phyloP scores from a whole-genome alignment of 2,113 vertebrate species.

The Oryzias melastigma region DNA sequence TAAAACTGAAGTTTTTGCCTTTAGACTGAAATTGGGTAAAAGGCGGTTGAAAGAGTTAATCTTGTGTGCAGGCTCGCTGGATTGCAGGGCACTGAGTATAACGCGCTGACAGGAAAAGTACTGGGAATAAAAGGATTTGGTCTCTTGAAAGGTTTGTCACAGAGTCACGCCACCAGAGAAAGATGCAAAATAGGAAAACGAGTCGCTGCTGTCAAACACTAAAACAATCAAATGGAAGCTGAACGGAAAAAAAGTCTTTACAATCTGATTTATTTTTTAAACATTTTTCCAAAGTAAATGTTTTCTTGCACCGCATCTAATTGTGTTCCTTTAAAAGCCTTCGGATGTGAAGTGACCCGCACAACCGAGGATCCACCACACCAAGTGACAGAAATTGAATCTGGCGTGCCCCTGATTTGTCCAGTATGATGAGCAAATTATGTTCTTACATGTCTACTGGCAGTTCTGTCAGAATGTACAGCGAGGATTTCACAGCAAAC shows the following conservation, averaged over 20 bases:
- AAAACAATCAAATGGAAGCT: conserved; percentile 13
- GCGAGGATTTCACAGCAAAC: conserved; percentile 53
- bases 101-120: conserved; percentile 52
- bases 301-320: conserved; percentile 23
- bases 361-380: conserved; percentile 50
- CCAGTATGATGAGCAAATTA: conserved; percentile 72
- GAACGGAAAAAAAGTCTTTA: conserved; percentile 24
- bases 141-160: conserved; percentile 29
- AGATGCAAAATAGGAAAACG: conserved; percentile 11
- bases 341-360: conserved; percentile 54
- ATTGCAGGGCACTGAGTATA: conserved; percentile 25
- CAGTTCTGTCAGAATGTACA: conserved; percentile 64
- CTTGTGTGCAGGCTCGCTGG: conserved; percentile 21
- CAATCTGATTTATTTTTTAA: conserved; percentile 24
- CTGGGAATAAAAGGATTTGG: conserved; percentile 34
- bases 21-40: conserved; percentile 44
- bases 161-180: conserved; percentile 11
- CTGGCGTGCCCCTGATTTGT: conserved; percentile 71
- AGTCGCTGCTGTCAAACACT: conserved; percentile 26
- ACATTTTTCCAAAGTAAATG: conserved; percentile 9
- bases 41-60: conserved; percentile 33
- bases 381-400: conserved; percentile 62
- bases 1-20: conserved; percentile 22
- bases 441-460: conserved; percentile 68
- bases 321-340: conserved; percentile 33